Percentiles rank a stretch among this genome's conserved stretches.
Evolutionary conservation across 2,797 vertebrate species (phyloP).

Genomic region (Rachycentron canadum): DNA sequence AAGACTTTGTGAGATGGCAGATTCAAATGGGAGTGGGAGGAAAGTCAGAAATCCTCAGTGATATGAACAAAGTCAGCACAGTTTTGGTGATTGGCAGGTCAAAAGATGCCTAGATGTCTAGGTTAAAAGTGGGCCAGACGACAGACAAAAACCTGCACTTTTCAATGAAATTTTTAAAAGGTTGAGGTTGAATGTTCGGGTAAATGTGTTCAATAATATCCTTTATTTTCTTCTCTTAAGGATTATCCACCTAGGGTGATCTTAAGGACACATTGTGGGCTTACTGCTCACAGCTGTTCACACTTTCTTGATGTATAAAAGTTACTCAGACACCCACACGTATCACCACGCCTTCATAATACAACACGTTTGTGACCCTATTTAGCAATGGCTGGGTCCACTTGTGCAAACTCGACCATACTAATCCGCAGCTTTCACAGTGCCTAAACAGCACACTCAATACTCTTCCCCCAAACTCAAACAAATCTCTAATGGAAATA

Average conservation of each 20-base stretch:
- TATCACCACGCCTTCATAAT: not conserved
- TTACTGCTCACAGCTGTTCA: conserved; percentile 13
- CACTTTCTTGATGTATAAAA: conserved; percentile 3
- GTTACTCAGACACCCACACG: conserved; percentile 28
- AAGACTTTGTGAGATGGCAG: not conserved
- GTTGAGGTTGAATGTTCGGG: not conserved
- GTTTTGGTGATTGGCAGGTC: conserved; percentile 30
- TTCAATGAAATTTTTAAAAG: not conserved
- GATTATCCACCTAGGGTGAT: conserved; percentile 22
- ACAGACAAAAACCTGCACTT: not conserved
- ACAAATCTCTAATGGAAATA: conserved; percentile 65
- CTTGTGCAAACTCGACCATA: conserved; percentile 61
- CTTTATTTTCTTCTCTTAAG: not conserved
- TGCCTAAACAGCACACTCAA: conserved; percentile 55
- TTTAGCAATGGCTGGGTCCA: conserved; percentile 64
- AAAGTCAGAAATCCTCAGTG: conserved; percentile 3
- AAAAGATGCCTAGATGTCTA: conserved; percentile 12
- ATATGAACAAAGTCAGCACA: not conserved
- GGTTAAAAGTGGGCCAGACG: conserved; percentile 10
- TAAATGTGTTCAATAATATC: not conserved
- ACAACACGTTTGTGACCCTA: conserved; percentile 42
- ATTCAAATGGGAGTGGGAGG: not conserved
- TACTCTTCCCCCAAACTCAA: conserved; percentile 60
- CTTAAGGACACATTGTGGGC: not conserved
- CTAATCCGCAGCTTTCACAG: conserved; percentile 64